A percentile compares a stretch with the other conserved stretches of the same genome.
Evolutionary conservation across 1,140 invertebrate species (phyloP).

Genomic region (Galendromus occidentalis): DNA sequence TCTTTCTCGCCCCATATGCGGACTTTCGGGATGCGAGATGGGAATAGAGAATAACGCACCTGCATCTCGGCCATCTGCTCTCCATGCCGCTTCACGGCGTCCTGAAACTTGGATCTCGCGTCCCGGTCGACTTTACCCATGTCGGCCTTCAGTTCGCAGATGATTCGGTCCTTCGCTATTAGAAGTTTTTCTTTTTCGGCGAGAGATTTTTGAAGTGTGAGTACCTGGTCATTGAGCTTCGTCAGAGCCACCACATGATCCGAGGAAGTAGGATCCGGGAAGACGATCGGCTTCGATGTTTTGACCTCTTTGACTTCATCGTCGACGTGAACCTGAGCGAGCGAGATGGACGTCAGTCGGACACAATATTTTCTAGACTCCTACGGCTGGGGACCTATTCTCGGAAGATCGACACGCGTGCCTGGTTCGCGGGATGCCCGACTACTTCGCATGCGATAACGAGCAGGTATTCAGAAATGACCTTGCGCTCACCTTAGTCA

Average conservation of each 20-base stretch:
- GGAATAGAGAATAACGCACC: slow-evolving; percentile 37
- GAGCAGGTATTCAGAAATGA: no score
- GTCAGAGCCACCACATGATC: slow-evolving; percentile 86
- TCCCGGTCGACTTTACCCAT: slow-evolving; percentile 71
- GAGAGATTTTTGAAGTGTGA: slow-evolving; percentile 70
- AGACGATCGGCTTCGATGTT: neutral
- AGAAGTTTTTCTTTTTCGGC: slow-evolving; percentile 61
- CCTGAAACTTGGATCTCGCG: slow-evolving; percentile 59
- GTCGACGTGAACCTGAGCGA: no score
- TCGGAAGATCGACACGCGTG: no score
- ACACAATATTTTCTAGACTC: no score
- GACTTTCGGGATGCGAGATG: no score
- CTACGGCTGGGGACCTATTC: no score
- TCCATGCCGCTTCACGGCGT: slow-evolving; percentile 53
- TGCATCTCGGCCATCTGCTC: slow-evolving; percentile 55
- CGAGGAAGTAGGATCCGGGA: slow-evolving; percentile 55
- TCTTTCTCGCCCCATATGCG: no score
- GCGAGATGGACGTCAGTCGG: no score
- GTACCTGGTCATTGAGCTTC: slow-evolving; percentile 78
- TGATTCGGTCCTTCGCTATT: slow-evolving; percentile 73
- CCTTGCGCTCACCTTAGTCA: neutral
- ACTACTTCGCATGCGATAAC: no score
- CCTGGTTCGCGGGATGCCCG: no score
- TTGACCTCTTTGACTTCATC: neutral
- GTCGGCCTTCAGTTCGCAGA: slow-evolving; percentile 76